Percentiles rank a stretch among this genome's conserved stretches.
Evolutionary conservation across 2,888 invertebrate species (phyloP).

Genomic region (Drosophila engyochracea): DNA sequence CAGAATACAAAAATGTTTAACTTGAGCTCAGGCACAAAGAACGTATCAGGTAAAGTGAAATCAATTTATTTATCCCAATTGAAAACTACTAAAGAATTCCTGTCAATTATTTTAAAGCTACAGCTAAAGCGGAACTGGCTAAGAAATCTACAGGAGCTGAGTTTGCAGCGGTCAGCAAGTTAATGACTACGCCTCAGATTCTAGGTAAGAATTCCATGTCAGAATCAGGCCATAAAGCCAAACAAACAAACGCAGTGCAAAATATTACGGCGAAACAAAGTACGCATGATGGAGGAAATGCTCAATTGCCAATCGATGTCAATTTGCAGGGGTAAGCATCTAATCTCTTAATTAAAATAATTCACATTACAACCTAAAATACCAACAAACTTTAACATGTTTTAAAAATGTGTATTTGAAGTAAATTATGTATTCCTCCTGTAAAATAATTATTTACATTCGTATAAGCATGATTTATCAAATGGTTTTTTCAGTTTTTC

Average conservation of each 20-base stretch:
- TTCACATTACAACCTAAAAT: background rate
- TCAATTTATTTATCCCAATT: background rate
- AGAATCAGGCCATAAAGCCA: constrained; percentile 8
- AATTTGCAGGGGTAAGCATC: constrained; percentile 22
- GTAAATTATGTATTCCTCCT: background rate
- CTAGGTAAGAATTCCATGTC: constrained; percentile 4
- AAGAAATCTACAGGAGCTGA: constrained; percentile 24
- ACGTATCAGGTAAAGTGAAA: background rate
- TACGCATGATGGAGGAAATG: constrained; percentile 9
- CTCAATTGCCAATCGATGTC: background rate
- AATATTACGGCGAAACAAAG: constrained; percentile 1
- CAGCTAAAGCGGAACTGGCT: constrained; percentile 2
- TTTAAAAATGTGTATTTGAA: background rate
- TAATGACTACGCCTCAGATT: background rate
- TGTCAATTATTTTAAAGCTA: background rate
- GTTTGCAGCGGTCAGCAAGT: constrained; percentile 3
- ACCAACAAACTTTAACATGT: background rate
- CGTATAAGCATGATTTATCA: background rate
- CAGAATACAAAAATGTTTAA: constrained; percentile 30
- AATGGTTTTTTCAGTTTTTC: background rate
- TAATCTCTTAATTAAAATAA: background rate
- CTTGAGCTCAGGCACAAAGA: constrained; percentile 11
- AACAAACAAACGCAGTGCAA: background rate
- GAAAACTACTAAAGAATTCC: background rate
- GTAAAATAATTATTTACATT: background rate